Percentiles rank a stretch among this genome's conserved stretches.
Evolutionary conservation across 2,113 vertebrate species (phyloP).

Genomic region (Poecilia latipinna): DNA sequence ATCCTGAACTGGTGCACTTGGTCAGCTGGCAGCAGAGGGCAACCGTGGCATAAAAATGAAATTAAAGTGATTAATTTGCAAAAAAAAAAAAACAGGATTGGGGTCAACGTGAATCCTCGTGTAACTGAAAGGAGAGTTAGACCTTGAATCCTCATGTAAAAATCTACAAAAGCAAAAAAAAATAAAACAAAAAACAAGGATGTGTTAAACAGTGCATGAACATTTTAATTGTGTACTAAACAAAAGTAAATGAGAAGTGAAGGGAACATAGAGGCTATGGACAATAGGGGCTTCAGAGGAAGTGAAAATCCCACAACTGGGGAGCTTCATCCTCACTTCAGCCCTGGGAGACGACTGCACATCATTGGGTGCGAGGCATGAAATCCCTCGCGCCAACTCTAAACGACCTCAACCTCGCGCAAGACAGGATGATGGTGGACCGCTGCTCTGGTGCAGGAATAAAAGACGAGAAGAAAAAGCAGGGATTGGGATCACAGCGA

Average conservation of each 20-base stretch:
- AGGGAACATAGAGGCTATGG: constrained; percentile 37
- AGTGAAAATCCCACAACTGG: constrained; percentile 1
- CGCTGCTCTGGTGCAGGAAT: not conserved
- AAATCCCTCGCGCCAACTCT: not conserved
- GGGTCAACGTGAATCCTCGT: constrained; percentile 3
- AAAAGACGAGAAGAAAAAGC: not conserved
- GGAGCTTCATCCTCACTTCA: constrained; percentile 31
- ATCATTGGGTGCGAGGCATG: constrained; percentile 7
- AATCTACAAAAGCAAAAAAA: not conserved
- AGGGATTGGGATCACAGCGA: constrained; percentile 10
- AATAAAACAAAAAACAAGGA: not conserved
- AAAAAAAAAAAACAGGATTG: not conserved
- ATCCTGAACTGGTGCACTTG: constrained; percentile 49
- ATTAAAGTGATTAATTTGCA: constrained; percentile 52
- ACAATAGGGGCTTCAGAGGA: too few species aligned
- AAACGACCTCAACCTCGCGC: not conserved
- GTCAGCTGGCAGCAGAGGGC: constrained; percentile 72
- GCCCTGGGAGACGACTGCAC: constrained; percentile 54
- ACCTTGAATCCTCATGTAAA: not conserved
- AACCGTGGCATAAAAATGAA: constrained; percentile 45
- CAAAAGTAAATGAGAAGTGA: constrained; percentile 37
- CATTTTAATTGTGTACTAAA: not conserved
- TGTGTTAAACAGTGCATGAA: not conserved
- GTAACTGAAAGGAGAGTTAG: not conserved
- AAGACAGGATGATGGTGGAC: not conserved